phyloP scores from a whole-genome alignment of 1,140 invertebrate genomes.

The Nephila pilipes region DNA sequence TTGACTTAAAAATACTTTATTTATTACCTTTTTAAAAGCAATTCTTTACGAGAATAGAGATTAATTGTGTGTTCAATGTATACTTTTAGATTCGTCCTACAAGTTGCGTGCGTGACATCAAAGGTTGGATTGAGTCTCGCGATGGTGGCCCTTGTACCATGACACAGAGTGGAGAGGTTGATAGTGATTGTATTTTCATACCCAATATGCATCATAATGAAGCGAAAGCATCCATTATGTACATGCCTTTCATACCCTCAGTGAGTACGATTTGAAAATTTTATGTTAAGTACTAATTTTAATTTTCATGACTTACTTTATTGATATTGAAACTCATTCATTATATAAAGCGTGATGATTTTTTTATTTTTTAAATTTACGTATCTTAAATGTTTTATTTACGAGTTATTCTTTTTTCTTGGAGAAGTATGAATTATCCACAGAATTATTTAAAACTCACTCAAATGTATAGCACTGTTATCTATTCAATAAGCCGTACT shows the following conservation, averaged over 20 bases:
- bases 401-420: no score
- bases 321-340: no score
- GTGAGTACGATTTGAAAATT: conserved; percentile 55
- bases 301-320: background rate
- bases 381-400: no score
- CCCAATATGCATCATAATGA: conserved; percentile 75
- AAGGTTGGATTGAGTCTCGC: conserved; percentile 75
- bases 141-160: conserved; percentile 75
- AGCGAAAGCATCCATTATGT: conserved; percentile 78
- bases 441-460: no score
- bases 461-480: no score
- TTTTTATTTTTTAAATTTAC: no score
- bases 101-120: conserved; percentile 72
- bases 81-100: conserved; percentile 74
- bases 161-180: conserved; percentile 55
- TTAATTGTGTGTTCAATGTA: background rate
- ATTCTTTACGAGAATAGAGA: background rate
- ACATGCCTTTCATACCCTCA: conserved; percentile 78
- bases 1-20: no score
- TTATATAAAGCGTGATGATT: no score
- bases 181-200: conserved; percentile 76
- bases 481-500: no score
- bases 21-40: background rate
- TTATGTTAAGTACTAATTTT: background rate
- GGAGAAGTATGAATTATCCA: no score